Conservation (phyloP, 2,797 vertebrate species). For the Epinephelus awoara region DNA sequence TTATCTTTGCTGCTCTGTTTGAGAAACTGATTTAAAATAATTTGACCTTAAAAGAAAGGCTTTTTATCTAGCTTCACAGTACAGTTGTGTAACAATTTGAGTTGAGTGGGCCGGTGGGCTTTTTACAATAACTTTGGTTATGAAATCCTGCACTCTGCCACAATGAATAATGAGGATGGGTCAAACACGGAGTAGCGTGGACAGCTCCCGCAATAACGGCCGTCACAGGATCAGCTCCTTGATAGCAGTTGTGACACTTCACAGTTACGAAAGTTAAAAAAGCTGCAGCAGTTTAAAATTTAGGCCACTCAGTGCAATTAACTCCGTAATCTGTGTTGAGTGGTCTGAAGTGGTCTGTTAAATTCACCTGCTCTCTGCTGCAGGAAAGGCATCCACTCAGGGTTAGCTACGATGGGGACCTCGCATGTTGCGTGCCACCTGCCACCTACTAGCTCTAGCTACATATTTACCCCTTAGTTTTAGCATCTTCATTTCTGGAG, state of each 20-base stretch:
- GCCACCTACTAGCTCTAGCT: neutral
- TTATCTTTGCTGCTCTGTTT: neutral
- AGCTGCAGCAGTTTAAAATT: too few relatives aligned
- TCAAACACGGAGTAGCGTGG: neutral
- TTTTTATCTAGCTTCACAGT: neutral
- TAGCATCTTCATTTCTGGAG: neutral
- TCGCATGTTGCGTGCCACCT: too few relatives aligned
- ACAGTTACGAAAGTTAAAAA: too few relatives aligned
- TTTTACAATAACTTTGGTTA: neutral
- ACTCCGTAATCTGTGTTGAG: too few relatives aligned
- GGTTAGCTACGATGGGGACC: too few relatives aligned
- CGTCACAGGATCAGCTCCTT: too few relatives aligned
- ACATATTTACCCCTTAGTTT: neutral
- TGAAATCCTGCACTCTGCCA: neutral
- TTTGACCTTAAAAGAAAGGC: neutral
- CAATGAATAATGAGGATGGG: neutral
- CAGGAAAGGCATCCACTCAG: too few relatives aligned
- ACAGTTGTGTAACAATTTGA: neutral
- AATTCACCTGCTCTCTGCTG: too few relatives aligned
- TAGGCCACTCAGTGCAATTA: too few relatives aligned
- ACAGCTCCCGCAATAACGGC: neutral
- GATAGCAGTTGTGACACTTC: too few relatives aligned
- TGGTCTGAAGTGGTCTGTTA: too few relatives aligned
- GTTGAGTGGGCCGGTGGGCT: neutral
- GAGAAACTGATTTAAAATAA: neutral